Evolutionary conservation across 2,113 vertebrate species (phyloP).

Genomic region (Sinocyclocheilus anshuiensis): DNA sequence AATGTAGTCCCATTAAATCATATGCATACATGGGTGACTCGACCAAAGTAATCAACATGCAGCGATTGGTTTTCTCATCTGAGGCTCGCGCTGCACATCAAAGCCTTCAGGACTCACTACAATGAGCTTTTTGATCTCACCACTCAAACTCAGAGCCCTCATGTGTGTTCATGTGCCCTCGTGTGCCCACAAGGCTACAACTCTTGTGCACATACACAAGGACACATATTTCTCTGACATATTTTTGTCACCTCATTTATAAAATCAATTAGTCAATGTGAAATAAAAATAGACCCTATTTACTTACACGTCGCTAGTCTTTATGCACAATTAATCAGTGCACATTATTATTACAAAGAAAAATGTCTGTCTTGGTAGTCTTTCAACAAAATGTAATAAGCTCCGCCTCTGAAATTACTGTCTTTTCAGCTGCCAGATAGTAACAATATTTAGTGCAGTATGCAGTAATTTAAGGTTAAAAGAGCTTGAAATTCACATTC

Average conservation of each 20-base stretch:
- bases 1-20: constrained; percentile 57
- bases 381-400: background rate
- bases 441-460: background rate
- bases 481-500: background rate
- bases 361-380: background rate
- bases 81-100: constrained; percentile 64
- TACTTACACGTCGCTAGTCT: too few relatives aligned
- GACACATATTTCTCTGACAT: background rate
- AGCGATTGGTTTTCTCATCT: constrained; percentile 53
- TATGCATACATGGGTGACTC: constrained; percentile 58
- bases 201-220: background rate
- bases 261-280: background rate
- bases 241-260: background rate
- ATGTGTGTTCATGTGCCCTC: constrained; percentile 15
- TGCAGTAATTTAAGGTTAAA: background rate
- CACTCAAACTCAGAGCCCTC: constrained; percentile 40
- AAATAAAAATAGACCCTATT: constrained; percentile 32
- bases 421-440: background rate
- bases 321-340: background rate
- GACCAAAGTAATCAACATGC: constrained; percentile 56
- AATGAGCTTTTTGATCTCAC: constrained; percentile 57
- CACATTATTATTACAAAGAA: background rate
- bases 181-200: background rate
- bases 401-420: background rate
- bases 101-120: constrained; percentile 56